phyloP scores from a whole-genome alignment of 2,888 invertebrate genomes.

The Eupithecia pulchellata region DNA sequence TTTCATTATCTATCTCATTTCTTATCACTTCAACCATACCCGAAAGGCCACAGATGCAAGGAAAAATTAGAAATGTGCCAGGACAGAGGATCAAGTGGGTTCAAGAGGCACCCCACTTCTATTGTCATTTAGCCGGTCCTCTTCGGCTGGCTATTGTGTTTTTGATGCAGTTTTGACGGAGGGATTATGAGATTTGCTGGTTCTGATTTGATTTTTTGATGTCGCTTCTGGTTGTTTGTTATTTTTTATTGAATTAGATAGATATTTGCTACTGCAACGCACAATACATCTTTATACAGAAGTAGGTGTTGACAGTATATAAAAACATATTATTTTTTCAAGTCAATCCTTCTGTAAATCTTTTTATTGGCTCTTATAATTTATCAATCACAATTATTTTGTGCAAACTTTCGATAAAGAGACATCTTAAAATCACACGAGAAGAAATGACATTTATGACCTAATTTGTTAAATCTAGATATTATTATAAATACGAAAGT shows the following conservation, averaged over 20 bases:
- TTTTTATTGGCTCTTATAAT: neutral
- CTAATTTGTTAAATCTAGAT: no score
- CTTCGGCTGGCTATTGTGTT: conserved; percentile 42
- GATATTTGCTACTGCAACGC: no score
- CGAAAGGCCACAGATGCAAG: conserved; percentile 49
- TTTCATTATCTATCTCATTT: neutral
- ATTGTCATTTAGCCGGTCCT: conserved; percentile 42
- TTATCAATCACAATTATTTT: neutral
- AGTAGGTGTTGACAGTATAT: no score
- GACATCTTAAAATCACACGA: no score
- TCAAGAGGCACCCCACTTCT: conserved; percentile 41
- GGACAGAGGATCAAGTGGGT: conserved; percentile 47
- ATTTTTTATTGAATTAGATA: conserved; percentile 8
- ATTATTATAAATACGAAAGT: no score
- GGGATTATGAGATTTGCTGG: conserved; percentile 34
- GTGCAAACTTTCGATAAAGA: neutral
- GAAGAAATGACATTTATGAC: no score
- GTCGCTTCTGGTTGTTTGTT: conserved; percentile 34
- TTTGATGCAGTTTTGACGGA: conserved; percentile 36
- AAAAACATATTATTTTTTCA: neutral
- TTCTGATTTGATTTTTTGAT: conserved; percentile 36
- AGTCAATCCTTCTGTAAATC: neutral
- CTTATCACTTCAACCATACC: conserved; percentile 14
- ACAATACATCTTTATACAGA: no score
- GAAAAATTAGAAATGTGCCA: conserved; percentile 49